A percentile compares a stretch with the other conserved stretches of the same genome.
These are phyloP conservation scores for Dendrocopos noguchii DNA, from an alignment of 2,113 vertebrate genomes.

Conservation along the genomic window DNA sequence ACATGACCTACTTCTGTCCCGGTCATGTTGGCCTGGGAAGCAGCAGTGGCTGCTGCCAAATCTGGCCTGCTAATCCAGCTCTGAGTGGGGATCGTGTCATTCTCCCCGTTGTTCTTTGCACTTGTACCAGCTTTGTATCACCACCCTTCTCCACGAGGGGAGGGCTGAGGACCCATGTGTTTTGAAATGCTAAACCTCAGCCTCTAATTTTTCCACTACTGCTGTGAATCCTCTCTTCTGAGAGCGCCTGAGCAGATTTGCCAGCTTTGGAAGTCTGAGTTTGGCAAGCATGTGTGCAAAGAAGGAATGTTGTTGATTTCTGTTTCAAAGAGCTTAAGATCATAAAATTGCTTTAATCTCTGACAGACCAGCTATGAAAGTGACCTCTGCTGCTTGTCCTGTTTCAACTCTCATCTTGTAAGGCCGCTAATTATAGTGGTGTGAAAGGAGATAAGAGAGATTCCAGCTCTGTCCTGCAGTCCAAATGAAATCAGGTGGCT, in stretches of 20 bases:
- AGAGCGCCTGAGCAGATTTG: background rate
- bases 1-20: slow-evolving; percentile 3
- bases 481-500: background rate
- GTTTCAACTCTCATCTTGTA: background rate
- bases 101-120: background rate
- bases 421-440: background rate
- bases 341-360: slow-evolving; percentile 27
- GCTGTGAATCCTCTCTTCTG: background rate
- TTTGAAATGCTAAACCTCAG: background rate
- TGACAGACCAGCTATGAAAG: background rate
- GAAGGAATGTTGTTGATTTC: slow-evolving; percentile 28
- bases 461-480: background rate
- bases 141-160: background rate
- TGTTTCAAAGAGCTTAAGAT: slow-evolving; percentile 29
- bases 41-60: background rate
- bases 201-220: background rate
- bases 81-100: background rate
- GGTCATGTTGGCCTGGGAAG: background rate
- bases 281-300: background rate
- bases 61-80: background rate
- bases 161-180: background rate
- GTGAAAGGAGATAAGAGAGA: background rate
- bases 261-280: background rate
- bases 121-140: background rate
- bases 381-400: slow-evolving; percentile 19